Percentiles rank a stretch among this genome's conserved stretches.
Evolutionary conservation across 2,888 invertebrate species (phyloP).

Genomic region (Aplocera efformata): DNA sequence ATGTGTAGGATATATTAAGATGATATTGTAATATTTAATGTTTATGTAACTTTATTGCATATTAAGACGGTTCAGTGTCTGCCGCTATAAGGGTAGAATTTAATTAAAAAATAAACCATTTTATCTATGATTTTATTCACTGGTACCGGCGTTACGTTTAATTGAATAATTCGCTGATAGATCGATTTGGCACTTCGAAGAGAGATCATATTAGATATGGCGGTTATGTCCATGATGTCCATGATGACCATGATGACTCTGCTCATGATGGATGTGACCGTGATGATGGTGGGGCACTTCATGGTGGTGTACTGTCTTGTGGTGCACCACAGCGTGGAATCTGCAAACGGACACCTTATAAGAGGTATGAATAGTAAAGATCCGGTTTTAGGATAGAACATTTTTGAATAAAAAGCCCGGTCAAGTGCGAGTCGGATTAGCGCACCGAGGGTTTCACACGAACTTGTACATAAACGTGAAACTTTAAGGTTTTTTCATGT

Average conservation of each 20-base stretch:
- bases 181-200: constrained; percentile 34
- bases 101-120: constrained; percentile 16
- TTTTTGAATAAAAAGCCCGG: too few relatives aligned
- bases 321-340: constrained; percentile 58
- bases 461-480: too few relatives aligned
- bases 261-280: constrained; percentile 30
- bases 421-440: too few relatives aligned
- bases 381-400: too few relatives aligned
- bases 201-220: constrained; percentile 37
- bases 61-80: constrained; percentile 7
- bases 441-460: too few relatives aligned
- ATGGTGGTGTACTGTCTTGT: constrained; percentile 53
- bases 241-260: constrained; percentile 32
- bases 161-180: constrained; percentile 33
- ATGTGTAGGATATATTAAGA: too few relatives aligned
- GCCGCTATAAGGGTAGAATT: constrained; percentile 4
- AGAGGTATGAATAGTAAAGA: too few relatives aligned
- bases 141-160: constrained; percentile 43
- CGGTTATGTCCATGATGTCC: constrained; percentile 6
- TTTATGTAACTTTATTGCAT: background rate
- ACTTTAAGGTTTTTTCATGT: too few relatives aligned
- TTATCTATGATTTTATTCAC: constrained; percentile 37
- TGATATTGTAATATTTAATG: too few relatives aligned
- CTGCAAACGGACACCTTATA: too few relatives aligned
- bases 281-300: constrained; percentile 28